Percentiles rank a stretch among this genome's conserved stretches.
Evolutionary conservation across 2,888 invertebrate species (phyloP).

Genomic region (Melolontha melolontha): DNA sequence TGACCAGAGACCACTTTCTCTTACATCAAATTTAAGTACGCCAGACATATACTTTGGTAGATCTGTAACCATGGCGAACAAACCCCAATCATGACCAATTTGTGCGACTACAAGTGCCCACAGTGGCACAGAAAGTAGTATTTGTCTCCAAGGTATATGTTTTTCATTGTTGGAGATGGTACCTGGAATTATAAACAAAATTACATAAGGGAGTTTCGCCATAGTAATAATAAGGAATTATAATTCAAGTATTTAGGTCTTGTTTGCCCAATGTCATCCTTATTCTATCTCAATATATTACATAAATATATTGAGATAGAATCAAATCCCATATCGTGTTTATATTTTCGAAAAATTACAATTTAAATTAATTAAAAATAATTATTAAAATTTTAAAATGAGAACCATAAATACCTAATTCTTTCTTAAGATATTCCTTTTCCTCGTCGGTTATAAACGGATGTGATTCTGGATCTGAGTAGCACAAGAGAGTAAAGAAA

Average conservation of each 20-base stretch:
- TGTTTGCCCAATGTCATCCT: no score
- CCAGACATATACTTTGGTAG: constrained; percentile 78
- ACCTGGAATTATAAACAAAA: no score
- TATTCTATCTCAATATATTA: no score
- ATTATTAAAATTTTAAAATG: no score
- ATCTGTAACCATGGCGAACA: constrained; percentile 79
- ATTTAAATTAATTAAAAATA: no score
- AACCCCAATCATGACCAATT: constrained; percentile 78
- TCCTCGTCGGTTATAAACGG: constrained; percentile 81
- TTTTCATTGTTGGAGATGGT: constrained; percentile 31
- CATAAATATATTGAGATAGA: no score
- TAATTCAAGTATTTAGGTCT: no score
- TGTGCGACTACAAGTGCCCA: constrained; percentile 82
- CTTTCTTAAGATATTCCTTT: constrained; percentile 72
- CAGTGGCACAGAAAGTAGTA: constrained; percentile 77
- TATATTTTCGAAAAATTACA: no score
- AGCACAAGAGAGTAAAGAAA: constrained; percentile 65
- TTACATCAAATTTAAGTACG: constrained; percentile 74
- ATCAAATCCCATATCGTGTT: no score
- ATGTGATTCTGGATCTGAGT: constrained; percentile 75
- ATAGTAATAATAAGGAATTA: no score
- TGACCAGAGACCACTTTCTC: constrained; percentile 73
- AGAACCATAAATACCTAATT: constrained; percentile 30
- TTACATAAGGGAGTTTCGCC: no score
- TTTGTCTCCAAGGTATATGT: constrained; percentile 77